These are phyloP conservation scores for Polymixis lichenea DNA, from an alignment of 2,888 invertebrate genomes.

Conservation along the genomic window DNA sequence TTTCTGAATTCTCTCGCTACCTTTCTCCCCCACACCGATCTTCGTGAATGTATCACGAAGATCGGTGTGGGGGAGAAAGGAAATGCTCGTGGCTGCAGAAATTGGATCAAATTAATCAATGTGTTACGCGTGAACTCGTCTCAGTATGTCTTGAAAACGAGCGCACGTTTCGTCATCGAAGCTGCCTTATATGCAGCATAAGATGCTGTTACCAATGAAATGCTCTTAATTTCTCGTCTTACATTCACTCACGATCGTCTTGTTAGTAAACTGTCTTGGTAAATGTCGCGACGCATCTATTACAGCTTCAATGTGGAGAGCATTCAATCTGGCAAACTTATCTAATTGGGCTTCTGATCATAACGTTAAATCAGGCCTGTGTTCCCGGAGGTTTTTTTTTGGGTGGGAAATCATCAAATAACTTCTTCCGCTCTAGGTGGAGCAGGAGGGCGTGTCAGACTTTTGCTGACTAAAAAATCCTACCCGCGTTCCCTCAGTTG, in stretches of 20 bases:
- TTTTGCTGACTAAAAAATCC: no score
- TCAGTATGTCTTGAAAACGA: slow-evolving; percentile 21
- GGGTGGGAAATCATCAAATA: no score
- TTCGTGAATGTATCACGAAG: slow-evolving; percentile 20
- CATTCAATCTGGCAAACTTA: neutral
- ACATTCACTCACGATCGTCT: slow-evolving; percentile 45
- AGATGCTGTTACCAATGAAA: slow-evolving; percentile 39
- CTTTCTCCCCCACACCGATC: slow-evolving; percentile 32
- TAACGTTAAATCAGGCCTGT: no score
- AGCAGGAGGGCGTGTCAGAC: no score
- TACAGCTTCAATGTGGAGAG: neutral
- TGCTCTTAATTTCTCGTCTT: slow-evolving; percentile 39
- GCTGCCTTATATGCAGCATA: slow-evolving; percentile 10
- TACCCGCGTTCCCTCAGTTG: no score
- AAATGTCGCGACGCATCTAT: slow-evolving; percentile 24
- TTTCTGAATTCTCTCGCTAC: slow-evolving; percentile 20
- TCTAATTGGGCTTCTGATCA: neutral
- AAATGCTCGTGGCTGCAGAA: slow-evolving; percentile 36
- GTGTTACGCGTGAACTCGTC: slow-evolving; percentile 48
- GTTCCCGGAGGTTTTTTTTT: no score
- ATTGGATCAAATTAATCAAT: slow-evolving; percentile 57
- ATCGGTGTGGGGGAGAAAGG: no score
- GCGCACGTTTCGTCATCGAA: slow-evolving; percentile 33
- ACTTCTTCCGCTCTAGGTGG: no score
- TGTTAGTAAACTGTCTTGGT: slow-evolving; percentile 1